phyloP scores from a whole-genome alignment of 2,797 vertebrate species.

The Enteromius mattozi region DNA sequence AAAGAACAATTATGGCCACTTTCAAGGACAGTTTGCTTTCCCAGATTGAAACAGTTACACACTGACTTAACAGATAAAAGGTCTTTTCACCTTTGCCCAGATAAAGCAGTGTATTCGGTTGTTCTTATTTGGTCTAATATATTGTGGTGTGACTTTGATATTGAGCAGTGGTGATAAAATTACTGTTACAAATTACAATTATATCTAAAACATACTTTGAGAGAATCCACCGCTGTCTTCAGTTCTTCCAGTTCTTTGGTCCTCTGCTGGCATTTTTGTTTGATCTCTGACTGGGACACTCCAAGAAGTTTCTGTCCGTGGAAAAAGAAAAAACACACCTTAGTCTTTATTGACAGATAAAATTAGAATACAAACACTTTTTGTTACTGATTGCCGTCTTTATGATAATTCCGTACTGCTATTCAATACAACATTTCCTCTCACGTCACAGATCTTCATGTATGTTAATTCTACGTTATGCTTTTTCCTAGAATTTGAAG shows the following conservation, averaged over 20 bases:
- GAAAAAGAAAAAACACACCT: conserved; percentile 9
- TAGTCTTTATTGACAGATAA: not conserved
- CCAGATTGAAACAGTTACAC: conserved; percentile 44
- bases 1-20: conserved; percentile 44
- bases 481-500: conserved; percentile 35
- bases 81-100: conserved; percentile 25
- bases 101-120: conserved; percentile 24
- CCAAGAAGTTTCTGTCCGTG: conserved; percentile 82
- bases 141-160: conserved; percentile 38
- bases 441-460: not conserved
- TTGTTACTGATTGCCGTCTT: not conserved
- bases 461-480: not conserved
- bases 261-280: conserved; percentile 82
- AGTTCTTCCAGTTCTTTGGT: conserved; percentile 84
- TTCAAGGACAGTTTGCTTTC: conserved; percentile 61
- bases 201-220: conserved; percentile 72
- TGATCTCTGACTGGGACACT: conserved; percentile 82
- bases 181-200: not conserved
- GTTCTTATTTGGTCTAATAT: conserved; percentile 31
- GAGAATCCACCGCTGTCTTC: conserved; percentile 81
- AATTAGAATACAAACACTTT: conserved; percentile 3
- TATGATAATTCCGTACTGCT: not conserved
- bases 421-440: not conserved
- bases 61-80: conserved; percentile 56
- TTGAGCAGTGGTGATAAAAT: not conserved